Evolutionary conservation across 2,113 vertebrate genomes (phyloP).

Genomic region (Oreochromis niloticus): DNA sequence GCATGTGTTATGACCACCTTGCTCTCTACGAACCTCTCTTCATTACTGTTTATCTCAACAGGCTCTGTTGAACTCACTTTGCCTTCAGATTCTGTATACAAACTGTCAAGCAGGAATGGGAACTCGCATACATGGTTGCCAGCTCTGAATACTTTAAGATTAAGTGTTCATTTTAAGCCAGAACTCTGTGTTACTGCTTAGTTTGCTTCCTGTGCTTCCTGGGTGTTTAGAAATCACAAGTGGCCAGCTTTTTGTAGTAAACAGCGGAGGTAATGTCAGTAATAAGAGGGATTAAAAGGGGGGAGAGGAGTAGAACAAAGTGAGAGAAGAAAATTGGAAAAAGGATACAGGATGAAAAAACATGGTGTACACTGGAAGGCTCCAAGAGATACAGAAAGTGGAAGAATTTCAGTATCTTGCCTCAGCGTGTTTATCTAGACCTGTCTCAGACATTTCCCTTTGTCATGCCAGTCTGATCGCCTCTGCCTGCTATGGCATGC

Average conservation of each 20-base stretch:
- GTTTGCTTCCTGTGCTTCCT: constrained; percentile 11
- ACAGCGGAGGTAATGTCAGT: constrained; percentile 28
- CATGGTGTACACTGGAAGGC: background rate
- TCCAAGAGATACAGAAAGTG: constrained; percentile 4
- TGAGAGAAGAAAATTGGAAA: background rate
- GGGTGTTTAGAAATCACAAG: constrained; percentile 31
- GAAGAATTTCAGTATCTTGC: constrained; percentile 59
- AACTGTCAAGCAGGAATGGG: constrained; percentile 33
- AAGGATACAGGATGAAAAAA: background rate
- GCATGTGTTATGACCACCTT: constrained; percentile 51
- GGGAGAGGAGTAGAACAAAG: background rate
- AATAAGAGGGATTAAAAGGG: constrained; percentile 12
- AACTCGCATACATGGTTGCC: constrained; percentile 2
- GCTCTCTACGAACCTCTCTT: constrained; percentile 44
- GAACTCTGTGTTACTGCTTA: background rate
- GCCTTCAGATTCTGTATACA: constrained; percentile 45
- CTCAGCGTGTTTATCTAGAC: constrained; percentile 63
- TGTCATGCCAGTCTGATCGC: constrained; percentile 40
- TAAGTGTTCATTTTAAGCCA: constrained; percentile 12
- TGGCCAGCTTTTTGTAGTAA: constrained; percentile 13
- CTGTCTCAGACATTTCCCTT: constrained; percentile 44
- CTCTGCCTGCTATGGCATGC: background rate
- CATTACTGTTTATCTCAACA: constrained; percentile 56
- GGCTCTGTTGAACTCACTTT: constrained; percentile 41
- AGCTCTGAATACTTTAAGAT: background rate